Conservation (phyloP, 2,888 invertebrate genomes). For the Zaprionus obscuricornis region DNA sequence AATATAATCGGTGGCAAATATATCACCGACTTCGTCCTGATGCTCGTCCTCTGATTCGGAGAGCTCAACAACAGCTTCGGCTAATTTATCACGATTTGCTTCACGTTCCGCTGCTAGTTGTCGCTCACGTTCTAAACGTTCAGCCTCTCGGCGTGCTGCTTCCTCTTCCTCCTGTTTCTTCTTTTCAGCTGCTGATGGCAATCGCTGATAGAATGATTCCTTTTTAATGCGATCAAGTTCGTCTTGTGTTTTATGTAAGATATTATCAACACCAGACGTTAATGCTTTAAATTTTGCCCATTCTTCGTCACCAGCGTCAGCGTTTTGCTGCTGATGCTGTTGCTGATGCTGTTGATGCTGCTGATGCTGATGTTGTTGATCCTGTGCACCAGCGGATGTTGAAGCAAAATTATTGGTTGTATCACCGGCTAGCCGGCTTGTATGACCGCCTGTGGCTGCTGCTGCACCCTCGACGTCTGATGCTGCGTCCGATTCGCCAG, state of each 20-base stretch:
- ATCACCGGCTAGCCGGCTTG: constrained; percentile 37
- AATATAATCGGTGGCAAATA: constrained; percentile 94
- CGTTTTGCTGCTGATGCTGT: constrained; percentile 47
- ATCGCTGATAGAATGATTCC: constrained; percentile 93
- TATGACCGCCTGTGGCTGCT: no score
- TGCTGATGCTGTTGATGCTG: no score
- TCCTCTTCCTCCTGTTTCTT: constrained; percentile 81
- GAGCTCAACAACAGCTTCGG: constrained; percentile 87
- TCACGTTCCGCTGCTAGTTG: constrained; percentile 83
- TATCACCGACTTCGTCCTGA: constrained; percentile 91
- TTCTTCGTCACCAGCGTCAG: constrained; percentile 88
- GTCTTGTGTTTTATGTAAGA: constrained; percentile 95
- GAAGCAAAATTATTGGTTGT: constrained; percentile 36
- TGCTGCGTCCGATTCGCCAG: constrained; percentile 82
- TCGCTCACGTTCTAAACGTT: constrained; percentile 79
- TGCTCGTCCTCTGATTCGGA: constrained; percentile 89
- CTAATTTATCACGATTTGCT: constrained; percentile 82
- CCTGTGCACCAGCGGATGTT: constrained; percentile 24
- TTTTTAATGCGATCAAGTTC: constrained; percentile 96
- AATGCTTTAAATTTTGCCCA: constrained; percentile 96
- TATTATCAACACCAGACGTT: constrained; percentile 94
- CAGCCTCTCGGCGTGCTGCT: constrained; percentile 84
- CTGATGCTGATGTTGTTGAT: constrained; percentile 16
- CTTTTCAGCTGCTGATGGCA: constrained; percentile 85
- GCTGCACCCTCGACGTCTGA: constrained; percentile 79